A percentile compares a stretch with the other conserved stretches of the same genome.
These are phyloP conservation scores for Fragum whitleyi DNA, from an alignment of 2,888 invertebrate species.

Conservation along the genomic window DNA sequence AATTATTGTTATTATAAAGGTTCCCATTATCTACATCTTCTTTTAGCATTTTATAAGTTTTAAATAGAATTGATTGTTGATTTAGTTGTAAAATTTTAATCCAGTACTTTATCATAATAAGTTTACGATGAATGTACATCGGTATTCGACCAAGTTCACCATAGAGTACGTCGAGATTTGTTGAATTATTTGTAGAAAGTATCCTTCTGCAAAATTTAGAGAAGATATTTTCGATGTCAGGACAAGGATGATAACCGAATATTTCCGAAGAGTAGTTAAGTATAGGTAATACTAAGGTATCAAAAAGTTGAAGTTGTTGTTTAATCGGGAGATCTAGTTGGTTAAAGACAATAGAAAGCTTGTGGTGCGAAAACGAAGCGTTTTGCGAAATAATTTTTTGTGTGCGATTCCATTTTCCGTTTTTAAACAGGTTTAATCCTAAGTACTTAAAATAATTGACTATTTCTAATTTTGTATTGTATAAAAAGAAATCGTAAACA, in stretches of 20 bases:
- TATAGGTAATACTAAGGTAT: constrained; percentile 16
- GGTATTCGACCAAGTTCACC: constrained; percentile 22
- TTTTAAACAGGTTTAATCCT: constrained; percentile 17
- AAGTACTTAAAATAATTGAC: constrained; percentile 3
- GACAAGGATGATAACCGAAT: not conserved
- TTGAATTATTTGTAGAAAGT: constrained; percentile 21
- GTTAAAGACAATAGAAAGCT: constrained; percentile 7
- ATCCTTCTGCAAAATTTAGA: constrained; percentile 19
- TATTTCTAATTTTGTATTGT: constrained; percentile 9
- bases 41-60: constrained; percentile 20
- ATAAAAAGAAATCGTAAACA: not conserved
- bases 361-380: constrained; percentile 9
- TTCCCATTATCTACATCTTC: constrained; percentile 17
- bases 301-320: constrained; percentile 18
- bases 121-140: not conserved
- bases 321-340: constrained; percentile 7
- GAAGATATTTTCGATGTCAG: not conserved
- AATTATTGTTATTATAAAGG: constrained; percentile 17
- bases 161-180: constrained; percentile 12
- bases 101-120: constrained; percentile 24
- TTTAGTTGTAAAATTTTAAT: constrained; percentile 5
- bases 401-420: constrained; percentile 3
- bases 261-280: constrained; percentile 24
- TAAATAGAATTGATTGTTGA: not conserved
- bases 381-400: constrained; percentile 22